Evolutionary conservation across 2,797 vertebrate species (phyloP), one percentile per base, ranked within the genome.

Genomic region (Ctenopoma multispine): DNA sequence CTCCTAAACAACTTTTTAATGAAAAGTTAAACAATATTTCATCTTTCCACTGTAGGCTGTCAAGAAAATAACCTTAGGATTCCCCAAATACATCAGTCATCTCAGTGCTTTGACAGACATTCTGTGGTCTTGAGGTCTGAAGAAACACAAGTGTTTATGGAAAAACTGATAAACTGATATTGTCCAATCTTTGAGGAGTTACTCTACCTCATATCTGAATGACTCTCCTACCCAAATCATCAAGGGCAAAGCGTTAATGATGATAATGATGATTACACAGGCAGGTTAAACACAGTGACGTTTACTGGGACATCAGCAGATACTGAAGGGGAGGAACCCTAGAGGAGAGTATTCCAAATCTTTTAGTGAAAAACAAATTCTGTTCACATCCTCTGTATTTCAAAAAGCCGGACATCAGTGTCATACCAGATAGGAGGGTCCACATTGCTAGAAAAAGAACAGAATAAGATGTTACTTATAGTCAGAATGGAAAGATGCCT

Each of bases 401-500:
- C 98, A 89, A 99, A 99, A 41, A 99, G 96, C 69, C 96, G 98
- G 72, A 99, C 98, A 0, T 99, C 97, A 0, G 97, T 99, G 90
- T 99, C 98, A 14, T 99, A 99, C 98, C 98, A 99, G 86, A 99
- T 95, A 0, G 98, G 98, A 4, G 98, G 98, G 90, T 99, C 97
- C 94, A 99, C 97, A 6, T 99, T 99, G 69, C 97, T 99, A 57
- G 2, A 54, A 75, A 46, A 54, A 67, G 34, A 77, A 72, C 6
- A 61, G 57, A 72, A 62, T 3, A 3, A 57, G 0, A 40, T 1
- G 44, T 62, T 38, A 2, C n/a, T 43, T 64, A 72, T 6, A 29
- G 41, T 59, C 18, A 13, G 10, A 1, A 12, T 48, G 46, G 1
- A 24, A 48, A 51, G 1, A 43, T 3, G 7, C 14, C 38, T 46